Percentiles rank a stretch among this genome's conserved stretches.
Evolutionary conservation across 2,113 vertebrate species (phyloP).

Genomic region (Clarias magur): DNA sequence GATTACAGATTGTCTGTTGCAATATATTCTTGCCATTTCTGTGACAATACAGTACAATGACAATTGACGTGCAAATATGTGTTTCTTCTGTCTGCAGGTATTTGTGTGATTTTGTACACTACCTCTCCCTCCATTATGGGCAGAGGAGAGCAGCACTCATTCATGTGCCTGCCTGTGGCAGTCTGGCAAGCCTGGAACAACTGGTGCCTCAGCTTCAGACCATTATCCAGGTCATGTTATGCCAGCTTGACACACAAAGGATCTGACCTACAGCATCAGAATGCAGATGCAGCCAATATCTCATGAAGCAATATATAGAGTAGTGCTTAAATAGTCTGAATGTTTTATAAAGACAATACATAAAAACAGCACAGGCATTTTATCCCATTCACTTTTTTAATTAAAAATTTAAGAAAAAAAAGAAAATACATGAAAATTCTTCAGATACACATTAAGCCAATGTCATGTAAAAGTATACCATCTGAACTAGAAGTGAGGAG

Average conservation of each 20-base stretch:
- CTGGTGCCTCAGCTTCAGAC: slow-evolving; percentile 74
- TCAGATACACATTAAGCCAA: slow-evolving; percentile 72
- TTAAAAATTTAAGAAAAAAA: slow-evolving; percentile 72
- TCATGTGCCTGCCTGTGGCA: slow-evolving; percentile 74
- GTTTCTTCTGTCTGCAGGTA: slow-evolving; percentile 67
- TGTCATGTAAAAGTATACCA: slow-evolving; percentile 66
- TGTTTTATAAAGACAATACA: slow-evolving; percentile 2
- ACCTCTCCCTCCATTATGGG: slow-evolving; percentile 75
- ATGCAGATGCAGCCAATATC: neutral
- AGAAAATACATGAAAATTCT: slow-evolving; percentile 74
- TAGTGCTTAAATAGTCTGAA: neutral
- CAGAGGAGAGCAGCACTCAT: slow-evolving; percentile 73
- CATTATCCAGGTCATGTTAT: slow-evolving; percentile 74
- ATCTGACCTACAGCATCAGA: neutral
- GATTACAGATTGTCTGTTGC: neutral
- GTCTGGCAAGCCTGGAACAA: slow-evolving; percentile 57
- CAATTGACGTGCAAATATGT: neutral
- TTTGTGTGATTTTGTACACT: slow-evolving; percentile 83
- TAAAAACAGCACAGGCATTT: slow-evolving; percentile 19
- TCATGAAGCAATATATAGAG: neutral
- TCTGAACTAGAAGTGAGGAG: slow-evolving; percentile 67
- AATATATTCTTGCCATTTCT: neutral
- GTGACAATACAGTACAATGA: neutral
- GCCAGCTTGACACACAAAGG: slow-evolving; percentile 57
- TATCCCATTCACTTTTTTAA: slow-evolving; percentile 70